Evolutionary conservation across 1,140 invertebrate genomes (phyloP).

Genomic region (Drosophila grimshawi): DNA sequence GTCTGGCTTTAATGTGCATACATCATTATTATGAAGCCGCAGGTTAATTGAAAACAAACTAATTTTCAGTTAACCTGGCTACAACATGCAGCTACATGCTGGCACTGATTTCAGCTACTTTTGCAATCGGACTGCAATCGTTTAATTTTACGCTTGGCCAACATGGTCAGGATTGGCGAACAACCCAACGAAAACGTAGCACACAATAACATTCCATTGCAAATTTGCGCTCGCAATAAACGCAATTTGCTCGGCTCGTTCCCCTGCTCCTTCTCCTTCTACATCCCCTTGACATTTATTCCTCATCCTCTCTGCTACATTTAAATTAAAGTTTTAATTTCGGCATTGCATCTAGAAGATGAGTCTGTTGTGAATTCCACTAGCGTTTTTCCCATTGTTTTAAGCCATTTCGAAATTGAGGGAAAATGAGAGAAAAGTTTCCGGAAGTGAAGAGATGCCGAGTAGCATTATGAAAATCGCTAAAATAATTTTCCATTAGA

Average conservation of each 20-base stretch:
- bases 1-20: slow-evolving; percentile 39
- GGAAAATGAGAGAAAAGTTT: slow-evolving; percentile 20
- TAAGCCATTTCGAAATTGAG: slow-evolving; percentile 24
- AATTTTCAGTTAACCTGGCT: slow-evolving; percentile 11
- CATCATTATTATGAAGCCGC: slow-evolving; percentile 24
- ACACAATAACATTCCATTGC: slow-evolving; percentile 75
- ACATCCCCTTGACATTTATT: neutral
- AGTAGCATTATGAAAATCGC: slow-evolving; percentile 72
- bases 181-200: slow-evolving; percentile 43
- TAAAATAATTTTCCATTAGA: slow-evolving; percentile 79
- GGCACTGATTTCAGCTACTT: slow-evolving; percentile 59
- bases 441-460: slow-evolving; percentile 46
- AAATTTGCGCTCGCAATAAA: slow-evolving; percentile 24
- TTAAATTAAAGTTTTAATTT: slow-evolving; percentile 43
- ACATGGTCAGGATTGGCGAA: slow-evolving; percentile 27
- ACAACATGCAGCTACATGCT: slow-evolving; percentile 12
- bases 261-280: neutral
- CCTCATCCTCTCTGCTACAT: neutral
- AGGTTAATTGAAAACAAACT: slow-evolving; percentile 28
- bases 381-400: slow-evolving; percentile 8
- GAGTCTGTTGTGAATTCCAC: slow-evolving; percentile 13
- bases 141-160: slow-evolving; percentile 72
- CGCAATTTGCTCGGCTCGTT: neutral
- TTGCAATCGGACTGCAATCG: slow-evolving; percentile 54
- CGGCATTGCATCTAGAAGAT: slow-evolving; percentile 5